A percentile compares a stretch with the other conserved stretches of the same genome.
Evolutionary conservation across 2,888 invertebrate genomes (phyloP).

Genomic region (Xestobium rufovillosum): DNA sequence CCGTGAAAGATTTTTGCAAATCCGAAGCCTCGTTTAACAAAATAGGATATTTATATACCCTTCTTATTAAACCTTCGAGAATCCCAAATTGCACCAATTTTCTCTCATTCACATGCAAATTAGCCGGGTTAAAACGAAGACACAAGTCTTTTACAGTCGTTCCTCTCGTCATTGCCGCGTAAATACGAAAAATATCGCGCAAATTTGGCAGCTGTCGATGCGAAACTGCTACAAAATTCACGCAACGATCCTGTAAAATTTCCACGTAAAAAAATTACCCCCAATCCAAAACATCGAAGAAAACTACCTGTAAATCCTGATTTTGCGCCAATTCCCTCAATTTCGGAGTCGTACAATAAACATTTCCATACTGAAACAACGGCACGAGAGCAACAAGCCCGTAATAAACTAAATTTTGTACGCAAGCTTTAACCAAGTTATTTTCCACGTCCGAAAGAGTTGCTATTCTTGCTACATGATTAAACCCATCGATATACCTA

Average conservation of each 20-base stretch:
- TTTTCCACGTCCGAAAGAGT: constrained; percentile 87
- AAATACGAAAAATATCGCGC: constrained; percentile 54
- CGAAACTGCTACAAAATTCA: constrained; percentile 36
- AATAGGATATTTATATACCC: constrained; percentile 61
- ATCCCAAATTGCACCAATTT: constrained; percentile 81
- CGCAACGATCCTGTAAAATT: constrained; percentile 41
- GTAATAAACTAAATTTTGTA: constrained; percentile 83
- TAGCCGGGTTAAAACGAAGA: constrained; percentile 61
- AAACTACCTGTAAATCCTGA: constrained; percentile 38
- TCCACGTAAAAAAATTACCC: constrained; percentile 9
- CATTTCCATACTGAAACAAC: constrained; percentile 59
- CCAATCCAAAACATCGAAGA: constrained; percentile 1
- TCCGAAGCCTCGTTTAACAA: constrained; percentile 32
- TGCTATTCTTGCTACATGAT: constrained; percentile 85
- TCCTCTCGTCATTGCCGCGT: constrained; percentile 62
- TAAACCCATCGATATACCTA: constrained; percentile 86
- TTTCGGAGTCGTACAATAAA: constrained; percentile 54
- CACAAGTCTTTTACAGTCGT: constrained; percentile 65
- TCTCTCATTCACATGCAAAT: constrained; percentile 68
- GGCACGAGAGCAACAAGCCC: constrained; percentile 55
- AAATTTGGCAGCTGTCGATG: constrained; percentile 46
- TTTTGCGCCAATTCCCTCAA: constrained; percentile 48
- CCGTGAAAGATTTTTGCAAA: constrained; percentile 66
- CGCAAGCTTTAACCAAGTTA: constrained; percentile 87
- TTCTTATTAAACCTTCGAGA: constrained; percentile 73